Conservation (phyloP, 2,113 vertebrate genomes). For the Mormoops blainvillei region DNA sequence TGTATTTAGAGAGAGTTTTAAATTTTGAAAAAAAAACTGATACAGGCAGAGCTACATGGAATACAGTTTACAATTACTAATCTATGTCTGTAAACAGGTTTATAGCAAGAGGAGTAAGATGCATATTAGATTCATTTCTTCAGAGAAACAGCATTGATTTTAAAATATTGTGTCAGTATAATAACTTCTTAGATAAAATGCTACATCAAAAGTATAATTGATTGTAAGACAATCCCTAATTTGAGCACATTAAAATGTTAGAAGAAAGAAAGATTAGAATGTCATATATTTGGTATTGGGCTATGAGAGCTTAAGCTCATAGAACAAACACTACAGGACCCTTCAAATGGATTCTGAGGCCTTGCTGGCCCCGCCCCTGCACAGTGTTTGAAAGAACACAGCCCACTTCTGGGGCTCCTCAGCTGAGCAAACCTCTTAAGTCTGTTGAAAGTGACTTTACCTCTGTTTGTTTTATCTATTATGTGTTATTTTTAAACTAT, state of each 20-base stretch:
- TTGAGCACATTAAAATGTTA: not conserved
- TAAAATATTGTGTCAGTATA: not conserved
- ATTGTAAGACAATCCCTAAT: not conserved
- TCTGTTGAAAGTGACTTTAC: not conserved
- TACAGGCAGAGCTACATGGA: not conserved
- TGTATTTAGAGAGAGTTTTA: not conserved
- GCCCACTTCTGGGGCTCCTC: not conserved
- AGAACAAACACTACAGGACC: too few relatives aligned
- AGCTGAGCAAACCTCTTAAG: not conserved
- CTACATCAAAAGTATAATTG: not conserved
- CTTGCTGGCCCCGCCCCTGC: accelerated
- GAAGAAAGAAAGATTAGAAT: not conserved
- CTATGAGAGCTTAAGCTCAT: not conserved
- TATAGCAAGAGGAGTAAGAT: not conserved
- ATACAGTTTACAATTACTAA: not conserved
- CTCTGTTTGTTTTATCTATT: not conserved
- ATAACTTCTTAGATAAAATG: not conserved
- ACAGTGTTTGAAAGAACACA: not conserved
- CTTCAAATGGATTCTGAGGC: not conserved
- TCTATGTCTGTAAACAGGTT: not conserved
- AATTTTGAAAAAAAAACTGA: not conserved
- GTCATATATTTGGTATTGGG: not conserved
- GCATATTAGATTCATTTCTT: not conserved
- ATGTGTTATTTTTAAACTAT: not conserved
- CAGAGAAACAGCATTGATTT: not conserved